A percentile compares a stretch with the other conserved stretches of the same genome.
Evolutionary conservation across 2,888 invertebrate genomes (phyloP).

Genomic region (Dendrolimus pini): DNA sequence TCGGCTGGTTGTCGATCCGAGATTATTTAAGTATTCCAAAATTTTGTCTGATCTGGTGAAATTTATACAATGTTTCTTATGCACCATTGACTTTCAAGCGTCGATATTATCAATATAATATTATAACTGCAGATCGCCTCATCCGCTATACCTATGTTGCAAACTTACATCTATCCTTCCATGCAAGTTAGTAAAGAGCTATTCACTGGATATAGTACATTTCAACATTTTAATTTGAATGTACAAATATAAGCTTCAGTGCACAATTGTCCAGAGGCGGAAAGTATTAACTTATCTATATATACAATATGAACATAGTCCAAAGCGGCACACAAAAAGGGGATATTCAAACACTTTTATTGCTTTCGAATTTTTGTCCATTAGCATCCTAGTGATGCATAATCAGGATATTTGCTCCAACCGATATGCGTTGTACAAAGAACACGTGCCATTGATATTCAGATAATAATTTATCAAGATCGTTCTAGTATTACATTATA

Average conservation of each 20-base stretch:
- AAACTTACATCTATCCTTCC: too few species aligned
- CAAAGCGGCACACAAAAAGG: constrained; percentile 50
- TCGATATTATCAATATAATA: too few species aligned
- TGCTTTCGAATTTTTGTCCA: constrained; percentile 39
- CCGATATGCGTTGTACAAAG: constrained; percentile 47
- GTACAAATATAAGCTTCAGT: neutral
- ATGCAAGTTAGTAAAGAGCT: neutral
- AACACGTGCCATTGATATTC: constrained; percentile 34
- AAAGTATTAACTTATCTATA: constrained; percentile 51
- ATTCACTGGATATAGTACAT: neutral
- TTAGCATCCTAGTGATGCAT: constrained; percentile 30
- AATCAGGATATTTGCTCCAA: constrained; percentile 42
- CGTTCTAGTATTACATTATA: constrained; percentile 33
- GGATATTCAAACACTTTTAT: constrained; percentile 45
- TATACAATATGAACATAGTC: constrained; percentile 71
- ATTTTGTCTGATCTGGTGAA: too few species aligned
- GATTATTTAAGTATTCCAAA: too few species aligned
- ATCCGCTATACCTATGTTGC: too few species aligned
- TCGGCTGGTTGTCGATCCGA: too few species aligned
- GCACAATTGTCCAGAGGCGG: constrained; percentile 65
- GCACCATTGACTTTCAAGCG: too few species aligned
- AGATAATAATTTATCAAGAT: constrained; percentile 21
- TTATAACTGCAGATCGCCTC: too few species aligned
- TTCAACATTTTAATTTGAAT: neutral
- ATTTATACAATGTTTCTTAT: too few species aligned